Base-by-base conservation (phyloP, 1,140 invertebrate genomes). In the Coboldia fuscipes region DNA sequence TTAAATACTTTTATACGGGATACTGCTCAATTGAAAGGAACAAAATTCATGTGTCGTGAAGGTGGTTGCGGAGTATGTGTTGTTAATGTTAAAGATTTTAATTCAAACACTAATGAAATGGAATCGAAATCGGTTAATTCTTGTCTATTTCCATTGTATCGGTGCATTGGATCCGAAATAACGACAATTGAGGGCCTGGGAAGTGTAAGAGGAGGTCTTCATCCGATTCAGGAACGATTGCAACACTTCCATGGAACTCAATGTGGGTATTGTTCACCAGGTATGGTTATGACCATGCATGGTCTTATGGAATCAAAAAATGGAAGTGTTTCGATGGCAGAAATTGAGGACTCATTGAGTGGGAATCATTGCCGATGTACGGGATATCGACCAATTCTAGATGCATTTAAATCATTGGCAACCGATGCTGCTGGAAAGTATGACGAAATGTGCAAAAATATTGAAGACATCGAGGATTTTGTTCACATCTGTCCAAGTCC, bases 321-420 rank as follows among this genome's bases (percentile, higher is more conserved):
- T 17, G 54, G 51, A 9, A 51, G 61, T 14, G 47, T 73, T 6
- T 73, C 63, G 1, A 72, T 72, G 66, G 51, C 62, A 21, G 65
- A 79, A 42, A 60, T 83, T 9, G 78, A 84, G 48, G 71, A 80
- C 44, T 68, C 71, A 0, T 74, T 83, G 45, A 75, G 74, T 2
- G 70, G 83, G 33, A 86, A 86, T 45, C 67, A 88, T 15, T 89
- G 84, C 39, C 65, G 84, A 30, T 89, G 84, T 49, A 89, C 84
- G 1, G 84, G 84, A 1, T 89, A 86, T 43, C 59, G 84, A 37
- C 71, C 83, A 2, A 88, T 89, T 45, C 56, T 84, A 23, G 77
- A 84, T 40, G 67, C 78, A 18, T 84, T 84, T 47, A 84, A 84
- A 52, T 68, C 73, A 3, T 72, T 78, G 36, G 70, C 72, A 1